Conservation (phyloP, 2,113 vertebrate species). For the Nothobranchius furzeri region DNA sequence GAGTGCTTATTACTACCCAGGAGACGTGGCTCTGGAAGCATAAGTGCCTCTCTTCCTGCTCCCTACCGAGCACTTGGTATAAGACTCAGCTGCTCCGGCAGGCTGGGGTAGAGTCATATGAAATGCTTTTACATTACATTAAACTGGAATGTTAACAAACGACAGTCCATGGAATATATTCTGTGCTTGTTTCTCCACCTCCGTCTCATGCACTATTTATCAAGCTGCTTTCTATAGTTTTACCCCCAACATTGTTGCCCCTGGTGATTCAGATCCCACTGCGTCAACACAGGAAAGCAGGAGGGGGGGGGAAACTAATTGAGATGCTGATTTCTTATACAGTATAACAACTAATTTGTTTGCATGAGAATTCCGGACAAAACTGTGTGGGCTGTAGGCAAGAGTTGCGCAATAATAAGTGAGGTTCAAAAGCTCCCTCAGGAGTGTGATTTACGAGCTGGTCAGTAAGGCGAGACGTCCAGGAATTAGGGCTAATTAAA, state of each 20-base stretch:
- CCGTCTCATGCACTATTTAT: conserved; percentile 12
- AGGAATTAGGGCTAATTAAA: conserved; percentile 21
- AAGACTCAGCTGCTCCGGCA: conserved; percentile 63
- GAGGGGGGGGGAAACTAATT: conserved; percentile 37
- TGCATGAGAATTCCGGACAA: conserved; percentile 33
- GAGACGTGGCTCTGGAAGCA: conserved; percentile 62
- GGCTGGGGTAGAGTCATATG: conserved; percentile 53
- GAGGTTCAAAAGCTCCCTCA: conserved; percentile 38
- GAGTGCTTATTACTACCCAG: conserved; percentile 67
- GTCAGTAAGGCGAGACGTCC: conserved; percentile 36
- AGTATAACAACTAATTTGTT: conserved; percentile 30
- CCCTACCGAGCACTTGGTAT: conserved; percentile 61
- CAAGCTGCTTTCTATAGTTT: conserved; percentile 39
- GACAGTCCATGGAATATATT: conserved; percentile 29
- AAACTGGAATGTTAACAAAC: conserved; percentile 68
- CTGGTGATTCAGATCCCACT: conserved; percentile 34
- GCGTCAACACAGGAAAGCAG: conserved; percentile 22
- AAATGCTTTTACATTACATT: conserved; percentile 65
- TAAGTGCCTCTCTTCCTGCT: conserved; percentile 74
- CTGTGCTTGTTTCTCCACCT: conserved; percentile 5
- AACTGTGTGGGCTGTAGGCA: conserved; percentile 37
- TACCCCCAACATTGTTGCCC: conserved; percentile 33
- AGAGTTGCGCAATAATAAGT: conserved; percentile 56
- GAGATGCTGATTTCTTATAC: conserved; percentile 35
- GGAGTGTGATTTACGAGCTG: conserved; percentile 57